These are phyloP conservation scores for Pterobdella sp. DNA, from an alignment of 2,888 invertebrate genomes.

Conservation along the genomic window DNA sequence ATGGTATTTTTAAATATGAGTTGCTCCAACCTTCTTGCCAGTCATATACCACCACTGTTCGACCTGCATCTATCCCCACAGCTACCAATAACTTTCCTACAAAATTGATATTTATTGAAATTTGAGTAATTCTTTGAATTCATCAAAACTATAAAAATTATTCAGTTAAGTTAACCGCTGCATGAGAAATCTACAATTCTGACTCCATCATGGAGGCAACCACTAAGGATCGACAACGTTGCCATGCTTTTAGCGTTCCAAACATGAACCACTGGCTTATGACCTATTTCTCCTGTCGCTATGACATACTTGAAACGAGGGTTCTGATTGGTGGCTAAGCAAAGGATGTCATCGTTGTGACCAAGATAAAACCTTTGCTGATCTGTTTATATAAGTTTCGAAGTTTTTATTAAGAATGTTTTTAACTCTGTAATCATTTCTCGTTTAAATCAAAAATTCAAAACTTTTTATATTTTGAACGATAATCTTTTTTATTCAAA, in stretches of 20 bases:
- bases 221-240: conserved; percentile 46
- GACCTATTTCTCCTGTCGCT: conserved; percentile 51
- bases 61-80: conserved; percentile 47
- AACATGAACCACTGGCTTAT: conserved; percentile 46
- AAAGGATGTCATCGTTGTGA: conserved; percentile 52
- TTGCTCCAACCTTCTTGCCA: conserved; percentile 49
- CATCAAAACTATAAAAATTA: no score
- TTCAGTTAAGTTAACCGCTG: no score
- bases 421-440: background rate
- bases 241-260: conserved; percentile 49
- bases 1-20: background rate
- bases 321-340: conserved; percentile 49
- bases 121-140: no score
- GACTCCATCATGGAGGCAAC: conserved; percentile 42
- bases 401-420: background rate
- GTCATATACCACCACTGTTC: conserved; percentile 49
- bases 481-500: no score
- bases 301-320: conserved; percentile 49
- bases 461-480: background rate
- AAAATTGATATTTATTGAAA: no score
- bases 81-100: conserved; percentile 46
- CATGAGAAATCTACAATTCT: conserved; percentile 51
- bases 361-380: conserved; percentile 49
- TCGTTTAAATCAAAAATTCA: background rate
- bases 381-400: conserved; percentile 39